phyloP scores from a whole-genome alignment of 1,140 invertebrate species.

The Trichoplusia ni region DNA sequence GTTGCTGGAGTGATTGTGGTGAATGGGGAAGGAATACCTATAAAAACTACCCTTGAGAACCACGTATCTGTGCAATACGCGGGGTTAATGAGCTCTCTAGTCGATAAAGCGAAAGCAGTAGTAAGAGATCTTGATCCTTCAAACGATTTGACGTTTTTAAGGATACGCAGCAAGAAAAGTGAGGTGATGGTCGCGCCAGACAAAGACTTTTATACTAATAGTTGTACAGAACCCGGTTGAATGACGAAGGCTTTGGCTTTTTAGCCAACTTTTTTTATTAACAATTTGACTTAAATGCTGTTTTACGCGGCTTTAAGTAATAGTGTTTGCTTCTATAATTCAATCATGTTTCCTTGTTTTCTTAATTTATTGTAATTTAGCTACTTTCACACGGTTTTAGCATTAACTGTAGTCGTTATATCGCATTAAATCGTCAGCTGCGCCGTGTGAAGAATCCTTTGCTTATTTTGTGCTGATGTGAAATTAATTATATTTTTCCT shows the following conservation, averaged over 20 bases:
- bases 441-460: no score
- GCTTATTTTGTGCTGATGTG: no score
- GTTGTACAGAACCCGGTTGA: constrained; percentile 85
- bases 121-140: constrained; percentile 89
- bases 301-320: neutral
- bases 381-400: no score
- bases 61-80: constrained; percentile 88
- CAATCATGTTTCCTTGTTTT: no score
- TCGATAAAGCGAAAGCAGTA: constrained; percentile 86
- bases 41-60: constrained; percentile 90
- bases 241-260: constrained; percentile 53
- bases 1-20: constrained; percentile 88
- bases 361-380: no score
- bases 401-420: no score
- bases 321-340: neutral
- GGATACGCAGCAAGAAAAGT: constrained; percentile 94
- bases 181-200: constrained; percentile 95
- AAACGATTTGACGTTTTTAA: constrained; percentile 90
- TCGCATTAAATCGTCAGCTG: no score
- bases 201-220: constrained; percentile 87
- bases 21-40: constrained; percentile 89
- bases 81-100: constrained; percentile 85
- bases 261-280: constrained; percentile 18
- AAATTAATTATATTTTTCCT: no score
- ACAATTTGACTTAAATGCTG: no score